Percentiles rank a stretch among this genome's conserved stretches.
phyloP scores from a whole-genome alignment of 2,888 invertebrate genomes.

The Hirtodrosophila confusa region DNA sequence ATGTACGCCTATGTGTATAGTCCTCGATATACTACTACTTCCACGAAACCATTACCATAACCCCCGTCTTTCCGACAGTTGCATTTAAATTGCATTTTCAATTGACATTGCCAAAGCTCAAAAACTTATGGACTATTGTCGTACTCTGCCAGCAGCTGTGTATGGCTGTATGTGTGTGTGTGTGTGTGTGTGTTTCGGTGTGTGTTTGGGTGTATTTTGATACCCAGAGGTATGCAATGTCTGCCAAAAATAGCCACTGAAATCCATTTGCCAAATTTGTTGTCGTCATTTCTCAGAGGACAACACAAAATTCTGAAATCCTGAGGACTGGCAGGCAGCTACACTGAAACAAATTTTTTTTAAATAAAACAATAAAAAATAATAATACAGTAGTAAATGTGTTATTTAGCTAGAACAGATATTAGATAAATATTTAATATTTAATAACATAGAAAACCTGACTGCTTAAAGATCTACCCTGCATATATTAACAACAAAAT shows the following conservation, averaged over 20 bases:
- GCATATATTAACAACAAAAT: no score
- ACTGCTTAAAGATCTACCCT: no score
- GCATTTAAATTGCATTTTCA: slow-evolving; percentile 68
- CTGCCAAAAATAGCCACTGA: slow-evolving; percentile 55
- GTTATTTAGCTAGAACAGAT: no score
- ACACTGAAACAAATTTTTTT: background rate
- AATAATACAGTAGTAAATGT: no score
- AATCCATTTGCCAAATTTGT: slow-evolving; percentile 70
- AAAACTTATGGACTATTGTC: slow-evolving; percentile 14
- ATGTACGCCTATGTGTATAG: background rate
- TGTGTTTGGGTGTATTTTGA: background rate
- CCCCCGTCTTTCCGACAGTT: slow-evolving; percentile 25
- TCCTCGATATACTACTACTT: slow-evolving; percentile 1
- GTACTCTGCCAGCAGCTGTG: slow-evolving; percentile 6
- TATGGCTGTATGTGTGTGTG: slow-evolving; percentile 1
- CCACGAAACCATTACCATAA: slow-evolving; percentile 11
- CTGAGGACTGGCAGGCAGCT: no score
- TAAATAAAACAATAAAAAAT: no score
- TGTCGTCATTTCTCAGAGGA: slow-evolving; percentile 42
- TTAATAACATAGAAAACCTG: no score
- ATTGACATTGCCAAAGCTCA: slow-evolving; percentile 57
- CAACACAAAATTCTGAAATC: slow-evolving; percentile 2
- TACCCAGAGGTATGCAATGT: slow-evolving; percentile 43
- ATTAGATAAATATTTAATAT: no score
- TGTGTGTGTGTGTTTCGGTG: slow-evolving; percentile 10